Base-by-base conservation (phyloP, 2,113 vertebrate species). In the Nannospalax galili region DNA sequence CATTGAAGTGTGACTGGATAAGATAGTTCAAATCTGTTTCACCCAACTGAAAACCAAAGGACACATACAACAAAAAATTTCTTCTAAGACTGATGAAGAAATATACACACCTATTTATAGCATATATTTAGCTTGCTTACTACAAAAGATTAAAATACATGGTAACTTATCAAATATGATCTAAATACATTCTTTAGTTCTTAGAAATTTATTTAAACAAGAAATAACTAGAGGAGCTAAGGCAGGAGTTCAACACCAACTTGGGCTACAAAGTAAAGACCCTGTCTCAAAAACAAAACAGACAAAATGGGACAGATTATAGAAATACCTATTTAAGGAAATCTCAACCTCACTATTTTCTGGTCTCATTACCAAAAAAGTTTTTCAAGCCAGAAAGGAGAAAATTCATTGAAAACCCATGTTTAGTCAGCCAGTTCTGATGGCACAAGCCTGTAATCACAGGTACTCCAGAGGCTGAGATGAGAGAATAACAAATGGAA, bases 141-240 rank as follows among this genome's bases (percentile, higher is more conserved):
- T 84, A 91, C 84, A 1, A 26, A 73, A 74, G 19, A 62, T 95
- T 26, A 92, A 94, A 91, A 84, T 58, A 95, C 88, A 79, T 58
- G 12, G 6, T 32, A 92, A 75, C 26, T 64, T 15, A 85, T 1
- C 15, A 78, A 69, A 93, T 52, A 30, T 80, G 52, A 70, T 67
- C 37, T 75, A 1, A 15, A 11, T 84, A 42, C 24, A 84, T 20
- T n/a, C 32, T 90, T 72, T 92, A 40, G 28, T 84, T 90, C 40
- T 74, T 79, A 17, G 40, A 42, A 81, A 91, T 37, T 1, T 67
- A 32, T 56, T 80, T 56, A 67, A 56, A 37, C 20, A 65, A 48
- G 16, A 56, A 75, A 40, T 9, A 42, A 37, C 37, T 58, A 86
- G 48, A 2, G 84, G 15, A 37, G 35, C 67, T 72, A 14, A 56